Conservation (phyloP, 2,113 vertebrate species). For the Agelaius phoeniceus region DNA sequence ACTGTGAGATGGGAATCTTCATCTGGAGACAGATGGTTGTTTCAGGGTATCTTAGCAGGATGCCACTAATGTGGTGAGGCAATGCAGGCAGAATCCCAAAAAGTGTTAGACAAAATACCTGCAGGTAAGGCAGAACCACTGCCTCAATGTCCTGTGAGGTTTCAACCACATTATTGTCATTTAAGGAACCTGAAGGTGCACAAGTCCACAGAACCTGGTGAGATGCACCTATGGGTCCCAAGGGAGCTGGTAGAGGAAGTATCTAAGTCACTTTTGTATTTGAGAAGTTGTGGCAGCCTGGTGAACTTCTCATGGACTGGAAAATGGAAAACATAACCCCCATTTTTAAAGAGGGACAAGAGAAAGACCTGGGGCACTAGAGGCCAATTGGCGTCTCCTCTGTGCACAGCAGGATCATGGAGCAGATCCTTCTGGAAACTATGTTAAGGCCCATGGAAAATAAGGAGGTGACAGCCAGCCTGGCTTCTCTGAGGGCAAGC, state of each 20-base stretch:
- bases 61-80: neutral
- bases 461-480: neutral
- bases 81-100: neutral
- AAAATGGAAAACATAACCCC: neutral
- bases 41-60: conserved; percentile 37
- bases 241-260: neutral
- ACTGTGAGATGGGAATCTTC: neutral
- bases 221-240: neutral
- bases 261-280: neutral
- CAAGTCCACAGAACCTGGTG: neutral
- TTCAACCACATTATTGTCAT: neutral
- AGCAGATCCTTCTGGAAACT: neutral
- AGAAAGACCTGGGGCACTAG: neutral
- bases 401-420: neutral
- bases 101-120: neutral
- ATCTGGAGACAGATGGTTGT: conserved; percentile 16
- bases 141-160: neutral
- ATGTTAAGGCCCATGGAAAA: neutral
- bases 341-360: neutral
- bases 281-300: neutral
- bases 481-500: neutral
- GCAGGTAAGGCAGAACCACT: neutral
- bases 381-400: neutral
- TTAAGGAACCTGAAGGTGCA: neutral
- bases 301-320: neutral